Base-by-base conservation (phyloP, 1,140 invertebrate genomes). In the Schlechtendalia chinensis region DNA sequence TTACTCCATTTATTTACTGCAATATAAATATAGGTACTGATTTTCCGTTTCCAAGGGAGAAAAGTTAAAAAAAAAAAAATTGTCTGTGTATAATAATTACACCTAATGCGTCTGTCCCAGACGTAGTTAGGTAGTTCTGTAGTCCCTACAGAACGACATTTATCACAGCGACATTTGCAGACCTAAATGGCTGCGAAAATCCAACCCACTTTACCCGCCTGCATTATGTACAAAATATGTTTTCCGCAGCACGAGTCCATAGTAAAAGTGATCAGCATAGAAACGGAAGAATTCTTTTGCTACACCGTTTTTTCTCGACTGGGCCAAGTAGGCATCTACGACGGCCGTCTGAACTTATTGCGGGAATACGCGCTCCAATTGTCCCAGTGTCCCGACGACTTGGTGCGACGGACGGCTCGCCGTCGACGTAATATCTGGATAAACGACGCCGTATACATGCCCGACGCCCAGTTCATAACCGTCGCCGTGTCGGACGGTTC, bases 401-500 rank as follows among this genome's bases (percentile, higher is more conserved):
- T 19, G 32, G 61, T 22, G 59, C 80, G 12, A 54, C 80, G 17
- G 56, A 71, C 24, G 16, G 29, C 22, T 47, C 67, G 50, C 56
- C 82, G 50, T 10, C 65, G 45, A 17, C 77, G 58, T 12, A 79
- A 79, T 75, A 86, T 86, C 79, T 89, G 89, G 89, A 85, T 90
- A 19, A 89, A 88, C 0, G 89, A 89, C 82, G 88, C 87, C 0
- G 82, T 89, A 17, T 89, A 88, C 83, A 83, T 89, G 79, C 83
- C 84, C 83, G 88, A 89, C 81, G 86, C 87, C 14, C 84, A 86
- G 63, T 86, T 86, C 81, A 83, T 89, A 47, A 72, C 88, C 22
- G 80, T 88, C 19, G 84, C 87, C 3, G 87, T 87, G 14, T 88
- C 88, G 1, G 87, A 89, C 58, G 86, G 89, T 71, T 88, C 87